These are phyloP conservation scores for Bombus affinis DNA, from an alignment of 1,140 invertebrate genomes.

Conservation along the genomic window DNA sequence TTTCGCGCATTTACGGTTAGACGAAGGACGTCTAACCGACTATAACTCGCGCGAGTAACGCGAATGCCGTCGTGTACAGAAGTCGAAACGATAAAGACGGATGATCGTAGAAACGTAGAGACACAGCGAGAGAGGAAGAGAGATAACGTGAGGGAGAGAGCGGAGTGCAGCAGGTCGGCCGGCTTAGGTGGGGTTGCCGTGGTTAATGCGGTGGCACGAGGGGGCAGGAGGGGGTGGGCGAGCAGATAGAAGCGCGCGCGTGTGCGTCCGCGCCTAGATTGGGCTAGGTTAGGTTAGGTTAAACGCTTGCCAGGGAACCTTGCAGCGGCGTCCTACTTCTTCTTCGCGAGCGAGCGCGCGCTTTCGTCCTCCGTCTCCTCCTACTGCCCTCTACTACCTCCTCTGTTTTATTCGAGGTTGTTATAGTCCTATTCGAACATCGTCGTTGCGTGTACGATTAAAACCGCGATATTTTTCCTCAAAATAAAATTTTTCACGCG, in stretches of 20 bases:
- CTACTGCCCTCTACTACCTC: slow-evolving; percentile 27
- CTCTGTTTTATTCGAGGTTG: background rate
- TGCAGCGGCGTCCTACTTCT: slow-evolving; percentile 65
- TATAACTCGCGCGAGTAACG: slow-evolving; percentile 34
- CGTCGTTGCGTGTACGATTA: background rate
- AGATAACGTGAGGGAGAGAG: slow-evolving; percentile 10
- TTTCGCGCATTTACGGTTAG: slow-evolving; percentile 55
- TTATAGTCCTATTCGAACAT: slow-evolving; percentile 15
- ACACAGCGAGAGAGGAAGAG: background rate
- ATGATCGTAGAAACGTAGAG: slow-evolving; percentile 17
- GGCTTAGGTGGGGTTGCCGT: slow-evolving; percentile 47
- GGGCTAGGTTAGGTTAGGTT: slow-evolving; percentile 64
- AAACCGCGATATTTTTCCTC: background rate
- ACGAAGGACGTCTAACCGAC: slow-evolving; percentile 48
- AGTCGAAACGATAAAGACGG: slow-evolving; percentile 33
- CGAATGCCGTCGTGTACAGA: slow-evolving; percentile 20
- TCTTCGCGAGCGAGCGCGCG: slow-evolving; percentile 58
- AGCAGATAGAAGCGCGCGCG: slow-evolving; percentile 50
- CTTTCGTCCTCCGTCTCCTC: slow-evolving; percentile 55
- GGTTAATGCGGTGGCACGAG: slow-evolving; percentile 43
- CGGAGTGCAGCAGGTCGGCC: slow-evolving; percentile 47
- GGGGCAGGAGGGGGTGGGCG: slow-evolving; percentile 8
- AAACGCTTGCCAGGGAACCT: slow-evolving; percentile 60
- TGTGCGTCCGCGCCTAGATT: slow-evolving; percentile 57
- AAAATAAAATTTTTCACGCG: background rate